These are phyloP conservation scores for Limanda limanda DNA, from an alignment of 2,113 vertebrate species.

Conservation along the genomic window DNA sequence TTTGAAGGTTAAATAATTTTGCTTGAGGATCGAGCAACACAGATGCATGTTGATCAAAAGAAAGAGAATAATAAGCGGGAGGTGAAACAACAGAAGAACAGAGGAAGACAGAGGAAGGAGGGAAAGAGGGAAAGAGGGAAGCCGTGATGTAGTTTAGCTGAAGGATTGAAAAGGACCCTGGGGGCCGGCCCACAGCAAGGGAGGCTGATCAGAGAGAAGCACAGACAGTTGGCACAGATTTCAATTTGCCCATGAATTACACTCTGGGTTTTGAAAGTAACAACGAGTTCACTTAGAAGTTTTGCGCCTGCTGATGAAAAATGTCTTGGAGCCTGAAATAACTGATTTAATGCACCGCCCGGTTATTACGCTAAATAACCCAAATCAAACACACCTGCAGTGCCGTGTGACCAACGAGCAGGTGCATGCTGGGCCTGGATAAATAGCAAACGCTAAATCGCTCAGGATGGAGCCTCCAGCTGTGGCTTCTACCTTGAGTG, in stretches of 20 bases:
- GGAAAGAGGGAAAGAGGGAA: constrained; percentile 15
- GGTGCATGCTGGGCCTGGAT: neutral
- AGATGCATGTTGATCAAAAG: constrained; percentile 29
- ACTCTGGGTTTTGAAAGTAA: constrained; percentile 42
- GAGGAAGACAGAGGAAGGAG: constrained; percentile 10
- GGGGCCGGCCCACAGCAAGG: constrained; percentile 53
- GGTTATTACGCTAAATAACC: neutral
- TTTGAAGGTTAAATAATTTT: constrained; percentile 41
- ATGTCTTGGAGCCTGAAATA: constrained; percentile 10
- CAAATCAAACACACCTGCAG: neutral
- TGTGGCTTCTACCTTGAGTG: neutral
- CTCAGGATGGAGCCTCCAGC: neutral
- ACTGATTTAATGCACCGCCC: neutral
- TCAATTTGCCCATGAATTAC: constrained; percentile 50
- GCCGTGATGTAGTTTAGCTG: constrained; percentile 37
- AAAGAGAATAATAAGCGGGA: constrained; percentile 11
- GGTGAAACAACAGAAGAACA: constrained; percentile 16
- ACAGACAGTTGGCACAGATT: constrained; percentile 59
- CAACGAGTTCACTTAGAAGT: constrained; percentile 52
- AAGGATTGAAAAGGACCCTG: constrained; percentile 56
- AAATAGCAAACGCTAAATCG: neutral
- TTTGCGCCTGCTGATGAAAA: constrained; percentile 26
- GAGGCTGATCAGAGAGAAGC: constrained; percentile 62
- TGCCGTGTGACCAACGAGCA: constrained; percentile 7
- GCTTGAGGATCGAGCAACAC: constrained; percentile 27